Evolutionary conservation across 1,140 invertebrate genomes (phyloP).

Genomic region (Ceratina japonica): DNA sequence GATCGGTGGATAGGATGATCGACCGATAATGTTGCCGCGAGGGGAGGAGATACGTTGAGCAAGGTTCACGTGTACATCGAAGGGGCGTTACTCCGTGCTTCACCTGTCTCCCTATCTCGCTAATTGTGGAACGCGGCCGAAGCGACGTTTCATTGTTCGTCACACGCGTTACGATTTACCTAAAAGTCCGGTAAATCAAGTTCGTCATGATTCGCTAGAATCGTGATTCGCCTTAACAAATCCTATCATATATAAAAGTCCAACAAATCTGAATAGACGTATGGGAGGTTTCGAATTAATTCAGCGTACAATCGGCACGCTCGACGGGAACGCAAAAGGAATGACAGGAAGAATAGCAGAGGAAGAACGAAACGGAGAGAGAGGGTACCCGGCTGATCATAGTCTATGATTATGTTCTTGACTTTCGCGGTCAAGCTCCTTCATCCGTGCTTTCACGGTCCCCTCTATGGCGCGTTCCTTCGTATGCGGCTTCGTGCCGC

Average conservation of each 20-base stretch:
- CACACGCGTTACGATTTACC: slow-evolving; percentile 12
- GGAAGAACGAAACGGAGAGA: slow-evolving; percentile 7
- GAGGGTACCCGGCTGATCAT: slow-evolving; percentile 52
- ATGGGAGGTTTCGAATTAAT: slow-evolving; percentile 22
- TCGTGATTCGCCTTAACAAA: background rate
- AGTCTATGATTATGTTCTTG: slow-evolving; percentile 75
- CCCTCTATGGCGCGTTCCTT: slow-evolving; percentile 58
- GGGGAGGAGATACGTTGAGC: slow-evolving; percentile 45
- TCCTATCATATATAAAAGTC: too few relatives aligned
- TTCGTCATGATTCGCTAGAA: background rate
- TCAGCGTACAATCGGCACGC: slow-evolving; percentile 38
- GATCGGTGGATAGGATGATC: slow-evolving; percentile 55
- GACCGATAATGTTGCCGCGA: slow-evolving; percentile 49
- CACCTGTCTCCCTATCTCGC: slow-evolving; percentile 61
- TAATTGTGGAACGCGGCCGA: slow-evolving; percentile 58
- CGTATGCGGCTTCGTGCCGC: slow-evolving; percentile 56
- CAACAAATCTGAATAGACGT: too few relatives aligned
- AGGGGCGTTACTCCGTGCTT: slow-evolving; percentile 61
- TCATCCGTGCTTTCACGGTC: slow-evolving; percentile 63
- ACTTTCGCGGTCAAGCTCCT: slow-evolving; percentile 72
- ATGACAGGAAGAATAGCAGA: background rate
- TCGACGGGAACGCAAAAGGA: slow-evolving; percentile 22
- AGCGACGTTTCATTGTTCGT: slow-evolving; percentile 53
- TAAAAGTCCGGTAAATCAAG: background rate
- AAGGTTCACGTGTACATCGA: slow-evolving; percentile 58